These are phyloP conservation scores for Gobius niger DNA, from an alignment of 2,113 vertebrate species.

Conservation along the genomic window DNA sequence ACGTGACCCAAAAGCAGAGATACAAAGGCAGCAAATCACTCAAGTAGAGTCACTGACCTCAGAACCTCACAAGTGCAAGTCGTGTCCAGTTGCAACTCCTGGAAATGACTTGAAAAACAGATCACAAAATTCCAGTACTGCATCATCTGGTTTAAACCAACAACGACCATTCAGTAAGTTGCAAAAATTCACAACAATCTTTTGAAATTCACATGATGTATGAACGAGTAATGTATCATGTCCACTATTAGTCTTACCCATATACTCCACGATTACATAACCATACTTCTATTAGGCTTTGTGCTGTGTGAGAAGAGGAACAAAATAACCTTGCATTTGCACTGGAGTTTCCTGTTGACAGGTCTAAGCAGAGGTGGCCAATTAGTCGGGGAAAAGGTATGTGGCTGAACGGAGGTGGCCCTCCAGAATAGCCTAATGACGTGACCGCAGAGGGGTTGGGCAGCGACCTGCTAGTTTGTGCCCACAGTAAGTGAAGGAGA, in stretches of 20 bases:
- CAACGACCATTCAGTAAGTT: too few species aligned
- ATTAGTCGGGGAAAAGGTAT: slow-evolving; percentile 49
- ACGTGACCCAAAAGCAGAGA: too few species aligned
- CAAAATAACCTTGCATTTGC: slow-evolving; percentile 40
- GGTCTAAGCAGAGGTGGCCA: slow-evolving; percentile 40
- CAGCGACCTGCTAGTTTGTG: slow-evolving; percentile 42
- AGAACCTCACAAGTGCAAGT: too few species aligned
- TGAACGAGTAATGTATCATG: too few species aligned
- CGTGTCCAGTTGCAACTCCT: too few species aligned
- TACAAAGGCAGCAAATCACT: too few species aligned
- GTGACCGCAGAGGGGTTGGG: slow-evolving; percentile 44
- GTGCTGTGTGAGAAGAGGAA: not conserved
- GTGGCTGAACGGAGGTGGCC: slow-evolving; percentile 36
- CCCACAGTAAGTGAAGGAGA: slow-evolving; percentile 44
- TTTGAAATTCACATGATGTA: not conserved
- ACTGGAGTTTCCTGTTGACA: slow-evolving; percentile 38
- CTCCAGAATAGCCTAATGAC: slow-evolving; percentile 54
- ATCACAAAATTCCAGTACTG: too few species aligned
- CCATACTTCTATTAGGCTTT: slow-evolving; percentile 17
- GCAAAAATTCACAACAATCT: too few species aligned
- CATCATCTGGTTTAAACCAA: too few species aligned
- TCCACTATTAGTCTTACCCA: not conserved
- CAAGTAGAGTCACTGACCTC: too few species aligned
- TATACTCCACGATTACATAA: slow-evolving; percentile 28
- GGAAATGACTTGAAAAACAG: too few species aligned